Conservation (phyloP, 2,888 invertebrate species). For the Germaria angustata region DNA sequence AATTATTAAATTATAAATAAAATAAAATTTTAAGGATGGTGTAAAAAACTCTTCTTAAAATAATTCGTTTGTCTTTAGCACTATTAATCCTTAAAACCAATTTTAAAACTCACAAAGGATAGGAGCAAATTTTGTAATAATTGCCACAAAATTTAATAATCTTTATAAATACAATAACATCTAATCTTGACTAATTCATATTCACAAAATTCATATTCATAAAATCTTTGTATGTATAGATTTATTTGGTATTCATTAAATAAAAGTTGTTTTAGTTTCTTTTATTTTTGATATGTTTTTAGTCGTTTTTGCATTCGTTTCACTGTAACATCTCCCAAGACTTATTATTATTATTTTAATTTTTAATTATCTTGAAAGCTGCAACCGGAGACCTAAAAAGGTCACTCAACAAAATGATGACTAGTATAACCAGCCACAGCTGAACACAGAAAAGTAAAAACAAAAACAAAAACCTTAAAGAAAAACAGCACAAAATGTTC, state of each 20-base stretch:
- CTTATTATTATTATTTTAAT: conserved; percentile 70
- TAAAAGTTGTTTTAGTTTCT: neutral
- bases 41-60: no score
- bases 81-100: no score
- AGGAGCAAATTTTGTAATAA: no score
- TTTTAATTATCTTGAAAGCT: conserved; percentile 79
- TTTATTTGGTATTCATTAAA: conserved; percentile 25
- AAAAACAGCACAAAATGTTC: no score
- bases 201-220: conserved; percentile 15
- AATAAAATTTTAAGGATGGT: no score
- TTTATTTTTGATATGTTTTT: neutral
- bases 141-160: neutral
- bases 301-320: neutral
- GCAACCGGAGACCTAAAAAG: conserved; percentile 75
- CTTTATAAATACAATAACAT: no score
- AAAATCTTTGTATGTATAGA: neutral
- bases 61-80: no score
- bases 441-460: conserved; percentile 17
- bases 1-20: no score
- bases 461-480: no score
- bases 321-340: conserved; percentile 51
- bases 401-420: conserved; percentile 72
- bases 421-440: conserved; percentile 44
- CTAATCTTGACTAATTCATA: neutral
- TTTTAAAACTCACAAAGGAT: no score